A percentile compares a stretch with the other conserved stretches of the same genome.
phyloP scores from a whole-genome alignment of 1,140 invertebrate genomes.

The Oncopeltus fasciatus region DNA sequence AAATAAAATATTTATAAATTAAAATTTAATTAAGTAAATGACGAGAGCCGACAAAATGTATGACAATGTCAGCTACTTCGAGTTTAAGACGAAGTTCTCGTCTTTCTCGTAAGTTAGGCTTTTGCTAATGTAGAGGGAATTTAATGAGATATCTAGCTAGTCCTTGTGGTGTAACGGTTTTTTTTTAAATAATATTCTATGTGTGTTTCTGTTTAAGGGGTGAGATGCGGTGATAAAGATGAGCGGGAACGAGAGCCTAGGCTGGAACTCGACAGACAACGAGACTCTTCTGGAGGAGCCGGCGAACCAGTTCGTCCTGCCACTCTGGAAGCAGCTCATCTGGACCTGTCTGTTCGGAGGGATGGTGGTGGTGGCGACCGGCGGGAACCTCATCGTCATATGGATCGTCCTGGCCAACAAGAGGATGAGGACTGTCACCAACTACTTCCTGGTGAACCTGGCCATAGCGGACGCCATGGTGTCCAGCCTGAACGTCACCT shows the following conservation, averaged over 20 bases:
- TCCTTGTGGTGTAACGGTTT: too few relatives aligned
- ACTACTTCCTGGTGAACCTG: constrained; percentile 90
- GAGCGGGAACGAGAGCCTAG: constrained; percentile 4
- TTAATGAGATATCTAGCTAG: too few relatives aligned
- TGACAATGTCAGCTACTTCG: too few relatives aligned
- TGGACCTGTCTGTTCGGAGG: constrained; percentile 70
- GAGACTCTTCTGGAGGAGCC: constrained; percentile 3
- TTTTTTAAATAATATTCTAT: too few relatives aligned
- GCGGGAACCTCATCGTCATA: constrained; percentile 86
- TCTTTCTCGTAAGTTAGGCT: too few relatives aligned
- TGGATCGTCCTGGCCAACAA: constrained; percentile 86
- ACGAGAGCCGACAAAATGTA: too few relatives aligned
- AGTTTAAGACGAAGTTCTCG: too few relatives aligned
- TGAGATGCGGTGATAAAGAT: neutral
- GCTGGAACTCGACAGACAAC: constrained; percentile 11
- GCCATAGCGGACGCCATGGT: constrained; percentile 85
- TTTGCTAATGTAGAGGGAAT: too few relatives aligned
- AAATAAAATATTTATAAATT: too few relatives aligned
- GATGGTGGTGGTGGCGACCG: constrained; percentile 82
- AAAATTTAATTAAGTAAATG: too few relatives aligned
- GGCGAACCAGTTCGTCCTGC: constrained; percentile 47
- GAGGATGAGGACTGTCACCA: constrained; percentile 86
- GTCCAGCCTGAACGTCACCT: constrained; percentile 80
- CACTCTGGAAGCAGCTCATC: constrained; percentile 70
- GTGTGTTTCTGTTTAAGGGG: too few relatives aligned